A percentile compares a stretch with the other conserved stretches of the same genome.
Evolutionary conservation across 2,888 invertebrate genomes (phyloP).

Genomic region (Tenthredo mesomela): DNA sequence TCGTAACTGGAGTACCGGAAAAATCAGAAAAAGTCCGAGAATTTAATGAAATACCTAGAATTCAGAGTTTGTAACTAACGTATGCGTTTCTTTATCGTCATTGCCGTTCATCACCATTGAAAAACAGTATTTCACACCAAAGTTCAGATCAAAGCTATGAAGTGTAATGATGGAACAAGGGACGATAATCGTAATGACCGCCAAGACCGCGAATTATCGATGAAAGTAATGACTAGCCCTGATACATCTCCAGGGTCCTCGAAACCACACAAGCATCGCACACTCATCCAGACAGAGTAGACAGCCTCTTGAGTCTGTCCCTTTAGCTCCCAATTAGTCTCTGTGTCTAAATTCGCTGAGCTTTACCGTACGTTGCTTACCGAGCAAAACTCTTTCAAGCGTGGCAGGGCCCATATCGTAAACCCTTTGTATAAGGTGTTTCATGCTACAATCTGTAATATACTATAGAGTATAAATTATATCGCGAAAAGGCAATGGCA

Average conservation of each 20-base stretch:
- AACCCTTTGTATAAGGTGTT: neutral
- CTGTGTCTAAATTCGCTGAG: constrained; percentile 38
- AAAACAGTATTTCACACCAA: no score
- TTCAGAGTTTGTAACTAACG: neutral
- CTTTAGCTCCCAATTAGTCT: constrained; percentile 41
- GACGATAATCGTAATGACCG: neutral
- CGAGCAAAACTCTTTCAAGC: constrained; percentile 41
- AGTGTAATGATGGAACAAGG: neutral
- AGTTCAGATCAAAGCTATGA: neutral
- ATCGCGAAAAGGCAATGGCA: neutral
- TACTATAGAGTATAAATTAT: neutral
- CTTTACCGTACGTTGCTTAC: constrained; percentile 20
- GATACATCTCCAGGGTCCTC: constrained; percentile 12
- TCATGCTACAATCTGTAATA: neutral
- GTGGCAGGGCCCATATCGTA: neutral
- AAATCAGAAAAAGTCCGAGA: neutral
- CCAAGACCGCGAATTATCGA: neutral
- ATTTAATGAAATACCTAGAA: neutral
- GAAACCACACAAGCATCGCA: constrained; percentile 1
- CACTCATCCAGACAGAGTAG: neutral
- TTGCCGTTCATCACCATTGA: neutral
- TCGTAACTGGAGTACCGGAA: neutral
- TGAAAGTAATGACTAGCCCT: neutral
- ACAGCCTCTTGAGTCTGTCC: neutral
- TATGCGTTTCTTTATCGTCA: neutral